Conservation (phyloP, 2,797 vertebrate species). For the Periparus ater region DNA sequence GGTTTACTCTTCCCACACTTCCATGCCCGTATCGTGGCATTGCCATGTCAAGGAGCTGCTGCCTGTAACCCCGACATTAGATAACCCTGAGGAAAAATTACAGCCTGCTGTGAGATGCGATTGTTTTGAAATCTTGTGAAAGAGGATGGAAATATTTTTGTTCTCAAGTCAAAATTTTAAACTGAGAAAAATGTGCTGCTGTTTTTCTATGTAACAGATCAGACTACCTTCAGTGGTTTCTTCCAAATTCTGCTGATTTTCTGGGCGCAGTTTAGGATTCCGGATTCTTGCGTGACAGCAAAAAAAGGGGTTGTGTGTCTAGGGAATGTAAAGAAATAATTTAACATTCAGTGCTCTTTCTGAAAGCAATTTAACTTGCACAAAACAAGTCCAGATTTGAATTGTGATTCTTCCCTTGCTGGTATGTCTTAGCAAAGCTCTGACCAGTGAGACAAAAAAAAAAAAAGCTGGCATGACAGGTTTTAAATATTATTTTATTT, state of each 20-base stretch:
- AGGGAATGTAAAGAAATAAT: not conserved
- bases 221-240: not conserved
- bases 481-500: not conserved
- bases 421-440: not conserved
- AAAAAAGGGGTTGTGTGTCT: not conserved
- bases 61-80: not conserved
- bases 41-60: not conserved
- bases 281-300: not conserved
- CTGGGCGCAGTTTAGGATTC: not conserved
- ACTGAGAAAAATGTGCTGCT: not conserved
- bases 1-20: conserved; percentile 18
- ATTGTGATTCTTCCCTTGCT: not conserved
- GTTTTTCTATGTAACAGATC: not conserved
- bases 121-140: conserved; percentile 33
- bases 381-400: not conserved
- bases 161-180: not conserved
- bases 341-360: not conserved
- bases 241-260: not conserved
- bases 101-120: not conserved
- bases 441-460: not conserved
- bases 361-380: not conserved
- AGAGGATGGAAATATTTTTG: conserved; percentile 3
- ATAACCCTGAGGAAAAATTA: not conserved
- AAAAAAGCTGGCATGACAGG: fast-evolving
- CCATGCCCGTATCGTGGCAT: not conserved